Evolutionary conservation across 1,140 invertebrate species (phyloP).

Genomic region (Ceratina australensis): DNA sequence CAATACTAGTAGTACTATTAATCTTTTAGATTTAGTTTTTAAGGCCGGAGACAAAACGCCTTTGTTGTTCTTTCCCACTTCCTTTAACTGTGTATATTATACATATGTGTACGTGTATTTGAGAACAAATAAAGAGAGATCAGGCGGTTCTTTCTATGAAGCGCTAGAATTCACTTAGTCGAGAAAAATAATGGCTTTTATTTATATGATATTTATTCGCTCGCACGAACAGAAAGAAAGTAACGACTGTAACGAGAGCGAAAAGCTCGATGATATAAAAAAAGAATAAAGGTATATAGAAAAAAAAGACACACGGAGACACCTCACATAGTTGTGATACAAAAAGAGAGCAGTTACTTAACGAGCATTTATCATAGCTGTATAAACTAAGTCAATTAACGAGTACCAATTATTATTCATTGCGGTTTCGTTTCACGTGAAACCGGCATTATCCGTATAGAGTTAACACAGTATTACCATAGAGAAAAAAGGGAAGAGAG

Average conservation of each 20-base stretch:
- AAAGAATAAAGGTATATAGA: not conserved
- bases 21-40: no score
- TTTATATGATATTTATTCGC: constrained; percentile 32
- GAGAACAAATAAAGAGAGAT: not conserved
- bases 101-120: not conserved
- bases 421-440: constrained; percentile 28
- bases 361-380: constrained; percentile 46
- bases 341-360: constrained; percentile 24
- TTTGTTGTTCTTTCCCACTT: constrained; percentile 9
- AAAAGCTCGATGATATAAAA: not conserved
- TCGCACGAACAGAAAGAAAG: not conserved
- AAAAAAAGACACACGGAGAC: not conserved
- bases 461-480: constrained; percentile 33
- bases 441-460: constrained; percentile 36
- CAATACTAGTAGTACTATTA: no score
- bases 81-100: constrained; percentile 28
- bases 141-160: constrained; percentile 1
- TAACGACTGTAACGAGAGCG: not conserved
- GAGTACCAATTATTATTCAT: constrained; percentile 46
- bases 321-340: constrained; percentile 43
- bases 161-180: not conserved
- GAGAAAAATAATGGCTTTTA: no score
- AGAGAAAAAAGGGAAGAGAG: not conserved
- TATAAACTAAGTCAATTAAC: constrained; percentile 70
- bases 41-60: not conserved